Conservation (phyloP, 1,140 invertebrate genomes). For the Leptinotarsa lineolata region DNA sequence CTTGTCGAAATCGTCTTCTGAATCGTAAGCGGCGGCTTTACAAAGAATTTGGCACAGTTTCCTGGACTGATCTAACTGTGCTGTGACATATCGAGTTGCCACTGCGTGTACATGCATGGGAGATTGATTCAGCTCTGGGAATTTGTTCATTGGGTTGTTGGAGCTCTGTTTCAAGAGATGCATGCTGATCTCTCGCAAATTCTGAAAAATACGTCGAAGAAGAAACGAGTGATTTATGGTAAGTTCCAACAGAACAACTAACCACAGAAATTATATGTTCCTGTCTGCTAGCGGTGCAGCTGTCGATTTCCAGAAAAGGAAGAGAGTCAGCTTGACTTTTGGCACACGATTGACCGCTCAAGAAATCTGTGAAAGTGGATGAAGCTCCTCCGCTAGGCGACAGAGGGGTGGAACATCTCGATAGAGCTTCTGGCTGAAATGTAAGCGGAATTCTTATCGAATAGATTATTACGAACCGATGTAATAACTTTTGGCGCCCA, state of each 20-base stretch:
- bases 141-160: conserved; percentile 56
- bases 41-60: conserved; percentile 75
- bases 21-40: conserved; percentile 68
- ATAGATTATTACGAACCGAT: too few species aligned
- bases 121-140: conserved; percentile 59
- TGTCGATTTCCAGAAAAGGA: conserved; percentile 82
- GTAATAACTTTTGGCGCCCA: not conserved
- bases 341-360: conserved; percentile 51
- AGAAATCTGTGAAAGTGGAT: conserved; percentile 59
- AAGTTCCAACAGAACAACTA: conserved; percentile 41
- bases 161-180: conserved; percentile 73
- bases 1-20: conserved; percentile 68
- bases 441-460: not conserved
- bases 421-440: conserved; percentile 76
- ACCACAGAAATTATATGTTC: conserved; percentile 85
- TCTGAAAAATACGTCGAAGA: conserved; percentile 57
- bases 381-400: conserved; percentile 67
- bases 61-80: conserved; percentile 77
- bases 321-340: conserved; percentile 61
- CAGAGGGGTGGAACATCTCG: conserved; percentile 79
- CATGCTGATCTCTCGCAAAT: conserved; percentile 79
- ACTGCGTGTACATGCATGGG: conserved; percentile 79
- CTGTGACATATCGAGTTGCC: conserved; percentile 76
- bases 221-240: too few species aligned
- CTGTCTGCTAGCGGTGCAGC: conserved; percentile 82